Evolutionary conservation across 2,797 vertebrate genomes (phyloP).

Genomic region (Sebastes cheni): DNA sequence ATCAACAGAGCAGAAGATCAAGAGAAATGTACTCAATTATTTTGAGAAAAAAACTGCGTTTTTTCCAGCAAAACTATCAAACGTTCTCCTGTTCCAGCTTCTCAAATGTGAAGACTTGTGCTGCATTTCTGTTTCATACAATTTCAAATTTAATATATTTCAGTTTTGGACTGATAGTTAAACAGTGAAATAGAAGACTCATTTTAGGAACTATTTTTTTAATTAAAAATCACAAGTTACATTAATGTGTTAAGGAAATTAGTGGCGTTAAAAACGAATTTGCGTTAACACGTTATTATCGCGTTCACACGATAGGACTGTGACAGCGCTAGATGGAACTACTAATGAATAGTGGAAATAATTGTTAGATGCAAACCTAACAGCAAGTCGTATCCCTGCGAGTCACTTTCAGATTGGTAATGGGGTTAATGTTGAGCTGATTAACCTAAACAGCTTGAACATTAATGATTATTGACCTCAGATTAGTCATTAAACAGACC

Average conservation of each 20-base stretch:
- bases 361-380: background rate
- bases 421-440: background rate
- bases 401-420: background rate
- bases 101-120: background rate
- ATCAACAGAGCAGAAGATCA: background rate
- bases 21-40: background rate
- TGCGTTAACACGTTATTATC: no score
- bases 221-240: no score
- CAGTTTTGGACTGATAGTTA: background rate
- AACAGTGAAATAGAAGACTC: background rate
- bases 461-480: background rate
- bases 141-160: background rate
- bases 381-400: background rate
- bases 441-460: background rate
- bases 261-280: no score
- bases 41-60: background rate
- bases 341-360: background rate
- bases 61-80: background rate
- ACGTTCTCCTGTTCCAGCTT: background rate
- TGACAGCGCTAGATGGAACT: background rate
- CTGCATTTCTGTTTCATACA: background rate
- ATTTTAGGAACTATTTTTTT: background rate
- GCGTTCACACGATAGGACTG: no score
- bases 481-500: background rate
- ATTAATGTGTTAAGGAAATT: no score